Base-by-base conservation (phyloP, 2,113 vertebrate genomes). In the Paratilapia polleni region DNA sequence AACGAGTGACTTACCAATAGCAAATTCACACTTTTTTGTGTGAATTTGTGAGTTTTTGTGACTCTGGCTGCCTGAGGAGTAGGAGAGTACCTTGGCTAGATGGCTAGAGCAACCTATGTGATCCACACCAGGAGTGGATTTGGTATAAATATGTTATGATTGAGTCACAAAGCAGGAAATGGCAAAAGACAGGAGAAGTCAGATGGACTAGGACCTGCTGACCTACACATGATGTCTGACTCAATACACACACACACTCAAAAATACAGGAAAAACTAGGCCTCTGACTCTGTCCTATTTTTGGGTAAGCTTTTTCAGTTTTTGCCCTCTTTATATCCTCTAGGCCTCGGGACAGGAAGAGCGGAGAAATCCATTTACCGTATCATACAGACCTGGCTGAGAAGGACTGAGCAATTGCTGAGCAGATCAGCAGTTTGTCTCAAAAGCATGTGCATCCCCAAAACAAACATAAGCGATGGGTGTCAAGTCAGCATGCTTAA, bases 181-280 rank as follows among this genome's bases (percentile, higher is more conserved):
- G 28, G 56, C 59, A 61, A 61, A 61, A 77, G 64, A 87, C 80
- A 83, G 28, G 64, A 17, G 79, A 86, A 83, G 85, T 93, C 91
- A 93, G 84, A 89, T 83, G 82, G 83, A 81, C 61, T 1, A 7
- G 36, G 80, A 86, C 88, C 90, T 91, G 82, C 86, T 91, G 91
- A 93, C 91, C 86, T 78, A 78, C 81, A 85, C 89, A 76, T 89
- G 78, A 87, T 2, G 9, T 41, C 73, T 84, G 66, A 2, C 59
- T 60, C 63, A 38, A 73, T 17, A 64, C 62, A 77, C 62, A 73
- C 68, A 68, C 49, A 47, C 52, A 79, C n/a, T 13, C 17, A 73
- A 60, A 68, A 36, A 87, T 31, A 59, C n/a, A 57, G 0, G 15
- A 59, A 60, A 80, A 89, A 83, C 61, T 77, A 84, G 83, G 84